A percentile compares a stretch with the other conserved stretches of the same genome.
Evolutionary conservation across 2,797 vertebrate genomes (phyloP).

Genomic region (Neopelma chrysocephalum): DNA sequence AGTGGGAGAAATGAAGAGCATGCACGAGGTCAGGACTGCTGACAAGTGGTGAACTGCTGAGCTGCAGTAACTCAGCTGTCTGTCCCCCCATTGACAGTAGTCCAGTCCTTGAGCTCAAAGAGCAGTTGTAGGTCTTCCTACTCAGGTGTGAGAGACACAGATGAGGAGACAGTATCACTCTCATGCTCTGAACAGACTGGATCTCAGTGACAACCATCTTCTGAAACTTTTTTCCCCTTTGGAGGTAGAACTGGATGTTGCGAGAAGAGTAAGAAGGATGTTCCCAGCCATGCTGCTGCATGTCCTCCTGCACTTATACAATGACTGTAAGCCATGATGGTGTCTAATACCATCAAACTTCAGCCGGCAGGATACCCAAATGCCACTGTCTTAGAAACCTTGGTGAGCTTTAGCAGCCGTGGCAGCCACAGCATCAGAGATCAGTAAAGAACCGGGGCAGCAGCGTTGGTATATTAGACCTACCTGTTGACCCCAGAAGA

Average conservation of each 20-base stretch:
- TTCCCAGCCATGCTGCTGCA: neutral
- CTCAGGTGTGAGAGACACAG: neutral
- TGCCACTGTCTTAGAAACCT: neutral
- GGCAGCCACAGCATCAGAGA: neutral
- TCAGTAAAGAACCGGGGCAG: neutral
- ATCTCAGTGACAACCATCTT: neutral
- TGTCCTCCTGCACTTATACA: neutral
- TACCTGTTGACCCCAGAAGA: fast-evolving
- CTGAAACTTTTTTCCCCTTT: neutral
- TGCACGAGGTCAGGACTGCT: neutral
- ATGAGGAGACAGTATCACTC: neutral
- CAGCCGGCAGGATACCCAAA: neutral
- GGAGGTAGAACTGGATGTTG: neutral
- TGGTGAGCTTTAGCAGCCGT: neutral
- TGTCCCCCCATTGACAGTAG: neutral
- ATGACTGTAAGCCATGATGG: neutral
- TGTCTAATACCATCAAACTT: neutral
- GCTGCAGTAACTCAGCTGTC: neutral
- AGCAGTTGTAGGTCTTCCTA: neutral
- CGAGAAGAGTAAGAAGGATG: neutral
- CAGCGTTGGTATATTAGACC: neutral
- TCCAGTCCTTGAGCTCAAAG: neutral
- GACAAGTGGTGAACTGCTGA: neutral
- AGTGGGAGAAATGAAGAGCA: neutral
- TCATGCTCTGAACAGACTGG: neutral